phyloP scores from a whole-genome alignment of 1,140 invertebrate genomes.

The Araneus ventricosus region DNA sequence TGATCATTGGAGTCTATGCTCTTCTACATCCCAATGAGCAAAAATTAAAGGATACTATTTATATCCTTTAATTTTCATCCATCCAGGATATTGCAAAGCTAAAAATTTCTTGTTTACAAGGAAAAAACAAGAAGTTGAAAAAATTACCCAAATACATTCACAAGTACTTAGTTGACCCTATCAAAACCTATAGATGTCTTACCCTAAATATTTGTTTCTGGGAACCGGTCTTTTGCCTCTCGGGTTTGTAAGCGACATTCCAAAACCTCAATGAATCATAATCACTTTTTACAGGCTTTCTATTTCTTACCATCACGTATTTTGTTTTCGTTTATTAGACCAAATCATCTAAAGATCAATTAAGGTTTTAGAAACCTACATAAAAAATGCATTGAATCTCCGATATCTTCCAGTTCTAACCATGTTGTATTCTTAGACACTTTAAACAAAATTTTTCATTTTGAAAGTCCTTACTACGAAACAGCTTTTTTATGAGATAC shows the following conservation, averaged over 20 bases:
- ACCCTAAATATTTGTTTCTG: conserved; percentile 28
- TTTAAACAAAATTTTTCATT: too few relatives aligned
- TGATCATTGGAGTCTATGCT: background rate
- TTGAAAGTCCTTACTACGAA: too few relatives aligned
- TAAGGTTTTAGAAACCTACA: background rate
- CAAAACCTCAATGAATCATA: conserved; percentile 28
- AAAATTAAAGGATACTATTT: background rate
- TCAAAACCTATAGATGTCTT: conserved; percentile 7
- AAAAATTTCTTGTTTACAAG: background rate
- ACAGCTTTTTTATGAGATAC: too few relatives aligned
- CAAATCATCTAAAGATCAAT: background rate
- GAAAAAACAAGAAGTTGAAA: background rate
- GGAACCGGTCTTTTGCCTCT: conserved; percentile 25
- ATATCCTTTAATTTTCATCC: background rate
- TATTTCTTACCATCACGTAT: background rate
- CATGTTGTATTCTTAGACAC: too few relatives aligned
- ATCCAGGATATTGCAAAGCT: background rate
- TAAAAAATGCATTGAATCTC: too few relatives aligned
- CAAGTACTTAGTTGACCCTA: background rate
- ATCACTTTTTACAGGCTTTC: conserved; percentile 37
- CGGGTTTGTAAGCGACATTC: background rate
- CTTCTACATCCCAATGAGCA: background rate
- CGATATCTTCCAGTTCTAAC: too few relatives aligned
- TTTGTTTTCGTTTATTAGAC: conserved; percentile 5
- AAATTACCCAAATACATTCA: conserved; percentile 4